Percentiles rank a stretch among this genome's conserved stretches.
These are phyloP conservation scores for Drosophila oshimai DNA, from an alignment of 1,140 invertebrate genomes.

Conservation along the genomic window DNA sequence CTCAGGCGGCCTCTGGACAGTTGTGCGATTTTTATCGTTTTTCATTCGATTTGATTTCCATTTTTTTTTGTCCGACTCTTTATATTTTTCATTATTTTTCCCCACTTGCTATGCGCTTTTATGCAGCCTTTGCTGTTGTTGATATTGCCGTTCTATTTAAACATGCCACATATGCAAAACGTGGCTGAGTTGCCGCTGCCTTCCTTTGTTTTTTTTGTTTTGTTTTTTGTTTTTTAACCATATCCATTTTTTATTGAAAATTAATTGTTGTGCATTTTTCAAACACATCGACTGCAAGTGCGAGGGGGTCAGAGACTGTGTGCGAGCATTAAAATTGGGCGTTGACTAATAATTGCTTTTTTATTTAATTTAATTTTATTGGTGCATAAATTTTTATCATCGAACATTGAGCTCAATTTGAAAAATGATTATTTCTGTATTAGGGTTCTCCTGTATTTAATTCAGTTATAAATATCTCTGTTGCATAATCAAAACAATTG, in stretches of 20 bases:
- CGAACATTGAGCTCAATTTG: neutral
- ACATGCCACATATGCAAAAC: slow-evolving; percentile 33
- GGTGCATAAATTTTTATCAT: slow-evolving; percentile 28
- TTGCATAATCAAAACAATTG: neutral
- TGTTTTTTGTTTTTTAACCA: neutral
- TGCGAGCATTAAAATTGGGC: slow-evolving; percentile 38
- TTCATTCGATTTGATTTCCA: slow-evolving; percentile 48
- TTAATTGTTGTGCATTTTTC: slow-evolving; percentile 53
- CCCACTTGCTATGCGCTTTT: slow-evolving; percentile 28
- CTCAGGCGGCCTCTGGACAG: slow-evolving; percentile 46
- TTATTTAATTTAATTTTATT: slow-evolving; percentile 48
- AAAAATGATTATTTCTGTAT: slow-evolving; percentile 40
- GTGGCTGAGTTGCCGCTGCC: slow-evolving; percentile 6
- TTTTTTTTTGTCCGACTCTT: slow-evolving; percentile 29
- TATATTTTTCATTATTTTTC: slow-evolving; percentile 42
- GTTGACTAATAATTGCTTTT: slow-evolving; percentile 44
- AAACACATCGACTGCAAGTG: slow-evolving; percentile 6
- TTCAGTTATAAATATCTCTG: neutral
- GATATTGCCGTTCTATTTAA: slow-evolving; percentile 32
- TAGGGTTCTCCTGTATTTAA: neutral
- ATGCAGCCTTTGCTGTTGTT: slow-evolving; percentile 9
- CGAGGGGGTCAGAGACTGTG: neutral
- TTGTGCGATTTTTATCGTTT: slow-evolving; percentile 60
- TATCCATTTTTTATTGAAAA: slow-evolving; percentile 39
- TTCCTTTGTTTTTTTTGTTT: slow-evolving; percentile 7